phyloP scores from a whole-genome alignment of 2,888 invertebrate species.

The Pristionchus mayeri region DNA sequence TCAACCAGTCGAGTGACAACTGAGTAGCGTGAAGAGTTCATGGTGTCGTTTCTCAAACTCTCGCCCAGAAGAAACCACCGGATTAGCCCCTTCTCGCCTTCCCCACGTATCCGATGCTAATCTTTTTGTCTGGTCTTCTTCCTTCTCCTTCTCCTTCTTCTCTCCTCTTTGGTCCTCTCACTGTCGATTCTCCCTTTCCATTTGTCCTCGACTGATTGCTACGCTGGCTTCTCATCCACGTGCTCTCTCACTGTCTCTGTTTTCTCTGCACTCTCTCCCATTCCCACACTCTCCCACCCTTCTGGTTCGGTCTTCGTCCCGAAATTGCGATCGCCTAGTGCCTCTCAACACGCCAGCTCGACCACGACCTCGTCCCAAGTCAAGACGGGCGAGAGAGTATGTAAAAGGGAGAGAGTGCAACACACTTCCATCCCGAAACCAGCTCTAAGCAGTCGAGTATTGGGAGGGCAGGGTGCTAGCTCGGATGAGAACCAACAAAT shows the following conservation, averaged over 20 bases:
- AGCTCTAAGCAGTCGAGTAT: background rate
- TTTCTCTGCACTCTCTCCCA: background rate
- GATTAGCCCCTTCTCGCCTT: background rate
- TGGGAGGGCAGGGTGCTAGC: background rate
- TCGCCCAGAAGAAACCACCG: too few species aligned
- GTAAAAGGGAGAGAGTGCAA: background rate
- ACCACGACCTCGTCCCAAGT: slow-evolving; percentile 7
- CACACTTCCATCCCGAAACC: background rate
- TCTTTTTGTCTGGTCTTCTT: background rate
- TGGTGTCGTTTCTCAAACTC: too few species aligned
- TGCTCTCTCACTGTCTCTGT: background rate
- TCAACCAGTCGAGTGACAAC: too few species aligned
- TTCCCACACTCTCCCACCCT: background rate
- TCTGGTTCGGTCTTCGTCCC: background rate
- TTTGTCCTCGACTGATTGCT: slow-evolving; percentile 42
- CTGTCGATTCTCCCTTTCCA: slow-evolving; percentile 12
- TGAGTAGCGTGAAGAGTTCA: too few species aligned
- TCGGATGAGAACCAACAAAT: too few species aligned
- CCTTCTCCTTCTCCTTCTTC: background rate
- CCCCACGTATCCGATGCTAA: background rate
- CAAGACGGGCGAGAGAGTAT: background rate
- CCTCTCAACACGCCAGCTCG: slow-evolving; percentile 28
- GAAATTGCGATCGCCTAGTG: slow-evolving; percentile 45
- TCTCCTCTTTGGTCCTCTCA: slow-evolving; percentile 24
- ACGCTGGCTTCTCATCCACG: background rate